These are phyloP conservation scores for Helicorthomorpha holstii DNA, from an alignment of 1,140 invertebrate species.

Conservation along the genomic window DNA sequence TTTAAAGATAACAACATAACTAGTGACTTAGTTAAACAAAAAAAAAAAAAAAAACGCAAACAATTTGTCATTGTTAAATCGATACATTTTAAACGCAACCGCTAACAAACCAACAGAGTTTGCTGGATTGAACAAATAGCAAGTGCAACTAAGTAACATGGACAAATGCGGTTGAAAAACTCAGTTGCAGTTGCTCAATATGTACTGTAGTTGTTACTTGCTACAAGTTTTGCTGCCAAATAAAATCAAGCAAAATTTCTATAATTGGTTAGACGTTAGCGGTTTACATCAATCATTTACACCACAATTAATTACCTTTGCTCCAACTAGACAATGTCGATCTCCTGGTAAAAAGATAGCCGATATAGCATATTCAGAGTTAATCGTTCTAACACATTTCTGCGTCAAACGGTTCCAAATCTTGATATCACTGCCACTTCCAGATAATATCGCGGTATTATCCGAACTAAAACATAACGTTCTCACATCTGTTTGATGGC, in stretches of 20 bases:
- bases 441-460: conserved; percentile 65
- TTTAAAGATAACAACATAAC: no score
- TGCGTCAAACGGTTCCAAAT: conserved; percentile 76
- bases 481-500: conserved; percentile 77
- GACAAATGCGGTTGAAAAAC: no score
- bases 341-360: conserved; percentile 81
- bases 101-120: no score
- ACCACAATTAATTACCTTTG: conserved; percentile 35
- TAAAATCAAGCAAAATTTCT: neutral
- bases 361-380: conserved; percentile 46
- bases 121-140: no score
- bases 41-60: no score
- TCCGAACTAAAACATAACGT: conserved; percentile 80
- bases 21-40: no score
- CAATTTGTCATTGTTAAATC: no score
- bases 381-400: conserved; percentile 60
- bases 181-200: no score
- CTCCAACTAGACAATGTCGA: conserved; percentile 70
- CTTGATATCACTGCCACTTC: conserved; percentile 70
- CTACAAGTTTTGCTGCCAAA: no score
- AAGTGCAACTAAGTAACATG: no score
- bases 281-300: neutral
- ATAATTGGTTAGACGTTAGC: neutral
- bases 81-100: no score
- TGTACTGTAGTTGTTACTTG: no score